These are phyloP conservation scores for Motacilla tschutschensis DNA, from an alignment of 2,113 vertebrate genomes.

Conservation along the genomic window DNA sequence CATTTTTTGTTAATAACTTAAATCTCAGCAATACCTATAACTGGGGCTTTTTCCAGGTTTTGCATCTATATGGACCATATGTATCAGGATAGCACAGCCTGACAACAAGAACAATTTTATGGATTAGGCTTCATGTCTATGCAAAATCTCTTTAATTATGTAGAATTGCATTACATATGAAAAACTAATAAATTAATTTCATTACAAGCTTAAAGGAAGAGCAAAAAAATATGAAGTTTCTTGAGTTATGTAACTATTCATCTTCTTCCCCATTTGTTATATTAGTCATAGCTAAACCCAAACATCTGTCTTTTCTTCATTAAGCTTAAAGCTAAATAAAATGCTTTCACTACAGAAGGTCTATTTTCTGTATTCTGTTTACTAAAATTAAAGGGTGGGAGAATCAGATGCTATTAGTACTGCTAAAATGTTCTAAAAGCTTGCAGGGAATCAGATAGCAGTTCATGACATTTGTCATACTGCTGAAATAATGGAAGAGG, in stretches of 20 bases:
- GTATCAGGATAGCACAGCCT: not conserved
- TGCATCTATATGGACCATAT: not conserved
- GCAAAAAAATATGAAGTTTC: not conserved
- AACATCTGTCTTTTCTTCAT: conserved; percentile 15
- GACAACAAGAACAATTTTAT: not conserved
- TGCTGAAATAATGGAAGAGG: conserved; percentile 46
- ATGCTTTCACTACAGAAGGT: not conserved
- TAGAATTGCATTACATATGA: not conserved
- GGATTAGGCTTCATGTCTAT: not conserved
- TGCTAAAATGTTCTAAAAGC: conserved; percentile 40
- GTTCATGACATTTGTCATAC: conserved; percentile 51
- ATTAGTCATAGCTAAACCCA: not conserved
- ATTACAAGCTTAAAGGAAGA: not conserved
- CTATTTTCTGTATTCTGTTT: conserved; percentile 30
- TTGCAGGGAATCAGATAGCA: conserved; percentile 32
- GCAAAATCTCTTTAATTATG: not conserved
- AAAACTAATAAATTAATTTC: not conserved
- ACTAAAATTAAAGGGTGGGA: not conserved
- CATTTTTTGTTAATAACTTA: not conserved
- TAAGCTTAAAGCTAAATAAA: not conserved
- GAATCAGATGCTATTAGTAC: not conserved
- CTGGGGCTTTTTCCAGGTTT: not conserved
- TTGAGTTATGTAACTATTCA: not conserved
- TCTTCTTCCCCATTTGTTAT: not conserved
- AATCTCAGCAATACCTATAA: not conserved